Percentiles rank a stretch among this genome's conserved stretches.
phyloP scores from a whole-genome alignment of 2,797 vertebrate species.

The Ptychadena robeensis region DNA sequence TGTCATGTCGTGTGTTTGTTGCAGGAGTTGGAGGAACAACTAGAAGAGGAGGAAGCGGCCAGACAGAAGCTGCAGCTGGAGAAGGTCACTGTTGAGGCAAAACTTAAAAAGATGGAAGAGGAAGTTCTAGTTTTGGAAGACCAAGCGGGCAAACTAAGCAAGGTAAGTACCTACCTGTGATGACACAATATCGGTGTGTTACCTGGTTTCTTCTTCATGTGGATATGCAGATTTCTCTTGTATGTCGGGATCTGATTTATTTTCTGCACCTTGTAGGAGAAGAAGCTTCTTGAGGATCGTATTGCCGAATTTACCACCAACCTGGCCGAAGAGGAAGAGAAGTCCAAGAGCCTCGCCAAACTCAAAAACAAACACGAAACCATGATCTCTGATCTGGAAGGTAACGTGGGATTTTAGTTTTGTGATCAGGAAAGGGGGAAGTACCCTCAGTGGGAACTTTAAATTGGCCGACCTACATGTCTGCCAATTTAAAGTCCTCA shows the following conservation, averaged over 20 bases:
- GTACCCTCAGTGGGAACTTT: too few relatives aligned
- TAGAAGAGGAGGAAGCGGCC: slow-evolving; percentile 94
- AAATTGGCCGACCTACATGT: too few relatives aligned
- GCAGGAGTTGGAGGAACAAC: slow-evolving; percentile 94
- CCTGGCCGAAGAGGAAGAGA: slow-evolving; percentile 95
- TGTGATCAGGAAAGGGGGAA: too few relatives aligned
- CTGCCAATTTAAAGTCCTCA: too few relatives aligned
- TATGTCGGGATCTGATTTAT: too few relatives aligned
- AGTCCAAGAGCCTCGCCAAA: slow-evolving; percentile 97
- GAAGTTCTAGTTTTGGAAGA: slow-evolving; percentile 93
- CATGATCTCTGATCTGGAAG: slow-evolving; percentile 98
- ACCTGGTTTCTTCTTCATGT: too few relatives aligned
- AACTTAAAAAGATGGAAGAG: slow-evolving; percentile 94
- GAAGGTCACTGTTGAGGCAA: slow-evolving; percentile 92
- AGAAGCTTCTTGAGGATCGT: slow-evolving; percentile 93
- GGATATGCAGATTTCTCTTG: too few relatives aligned
- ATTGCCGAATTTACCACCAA: slow-evolving; percentile 94
- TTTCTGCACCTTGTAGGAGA: slow-evolving; percentile 79
- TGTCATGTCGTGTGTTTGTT: too few relatives aligned
- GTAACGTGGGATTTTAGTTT: slow-evolving; percentile 68
- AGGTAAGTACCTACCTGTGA: slow-evolving; percentile 75
- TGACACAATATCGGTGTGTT: too few relatives aligned
- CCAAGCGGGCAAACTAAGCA: slow-evolving; percentile 90
- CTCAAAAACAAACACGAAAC: slow-evolving; percentile 97
- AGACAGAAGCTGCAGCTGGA: slow-evolving; percentile 96